phyloP scores from a whole-genome alignment of 2,888 invertebrate species.

The Drosophila nr. fundita region DNA sequence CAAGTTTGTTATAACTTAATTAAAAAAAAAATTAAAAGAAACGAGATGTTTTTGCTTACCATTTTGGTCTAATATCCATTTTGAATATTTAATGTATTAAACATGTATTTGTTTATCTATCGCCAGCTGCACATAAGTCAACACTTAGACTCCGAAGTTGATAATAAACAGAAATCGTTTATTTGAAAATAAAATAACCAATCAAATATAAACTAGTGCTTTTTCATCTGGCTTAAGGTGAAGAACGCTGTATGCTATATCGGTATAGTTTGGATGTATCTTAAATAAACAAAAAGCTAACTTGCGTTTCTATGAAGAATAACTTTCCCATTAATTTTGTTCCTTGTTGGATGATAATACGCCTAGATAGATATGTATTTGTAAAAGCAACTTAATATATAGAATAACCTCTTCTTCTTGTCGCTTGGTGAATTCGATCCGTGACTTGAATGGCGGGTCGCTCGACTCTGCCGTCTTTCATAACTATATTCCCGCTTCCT shows the following conservation, averaged over 20 bases:
- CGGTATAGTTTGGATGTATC: not conserved
- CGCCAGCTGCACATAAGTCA: conserved; percentile 19
- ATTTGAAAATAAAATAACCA: conserved; percentile 37
- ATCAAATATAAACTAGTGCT: conserved; percentile 15
- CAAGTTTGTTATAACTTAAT: not conserved
- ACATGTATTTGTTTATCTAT: not conserved
- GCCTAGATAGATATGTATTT: conserved; percentile 6
- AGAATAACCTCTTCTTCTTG: conserved; percentile 68
- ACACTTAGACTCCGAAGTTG: conserved; percentile 25
- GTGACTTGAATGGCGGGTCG: conserved; percentile 49
- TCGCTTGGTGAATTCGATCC: conserved; percentile 68
- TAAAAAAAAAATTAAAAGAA: not conserved
- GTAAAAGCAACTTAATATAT: conserved; percentile 40
- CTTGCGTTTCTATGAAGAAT: not conserved
- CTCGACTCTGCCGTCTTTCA: conserved; percentile 64
- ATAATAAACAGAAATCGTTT: conserved; percentile 35
- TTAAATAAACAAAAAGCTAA: conserved; percentile 1
- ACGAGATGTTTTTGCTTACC: conserved; percentile 1
- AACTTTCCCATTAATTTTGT: conserved; percentile 8
- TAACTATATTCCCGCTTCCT: conserved; percentile 66
- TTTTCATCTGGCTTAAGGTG: conserved; percentile 4
- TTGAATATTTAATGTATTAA: not conserved
- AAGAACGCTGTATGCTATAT: not conserved
- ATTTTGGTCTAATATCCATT: not conserved
- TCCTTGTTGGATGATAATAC: conserved; percentile 13